phyloP scores from a whole-genome alignment of 2,888 invertebrate genomes.

The Eucera pruinosa region DNA sequence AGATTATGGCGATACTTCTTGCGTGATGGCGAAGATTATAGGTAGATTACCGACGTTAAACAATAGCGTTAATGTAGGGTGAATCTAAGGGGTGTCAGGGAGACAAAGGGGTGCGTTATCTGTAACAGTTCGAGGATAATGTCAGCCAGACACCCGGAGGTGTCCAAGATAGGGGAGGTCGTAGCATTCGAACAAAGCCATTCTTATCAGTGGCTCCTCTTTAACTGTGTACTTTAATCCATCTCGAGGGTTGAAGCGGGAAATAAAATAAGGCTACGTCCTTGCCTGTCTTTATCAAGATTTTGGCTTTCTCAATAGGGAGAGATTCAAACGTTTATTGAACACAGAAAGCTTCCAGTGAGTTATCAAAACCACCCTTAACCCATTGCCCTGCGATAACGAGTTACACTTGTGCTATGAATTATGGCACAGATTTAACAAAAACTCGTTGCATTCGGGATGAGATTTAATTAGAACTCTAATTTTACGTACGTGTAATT shows the following conservation, averaged over 20 bases:
- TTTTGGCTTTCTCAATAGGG: neutral
- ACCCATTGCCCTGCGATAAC: no score
- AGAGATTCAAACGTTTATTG: neutral
- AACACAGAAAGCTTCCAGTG: neutral
- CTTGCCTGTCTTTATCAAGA: neutral
- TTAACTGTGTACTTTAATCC: slow-evolving; percentile 14
- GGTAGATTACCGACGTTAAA: slow-evolving; percentile 11
- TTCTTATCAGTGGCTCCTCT: slow-evolving; percentile 30
- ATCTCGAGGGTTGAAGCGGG: neutral
- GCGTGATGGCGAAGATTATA: neutral
- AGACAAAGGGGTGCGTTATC: slow-evolving; percentile 27
- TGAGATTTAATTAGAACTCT: no score
- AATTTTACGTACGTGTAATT: no score
- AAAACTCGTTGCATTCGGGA: no score
- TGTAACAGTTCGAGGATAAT: neutral
- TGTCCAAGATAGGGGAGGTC: neutral
- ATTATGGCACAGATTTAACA: no score
- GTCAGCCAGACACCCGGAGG: neutral
- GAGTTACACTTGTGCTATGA: no score
- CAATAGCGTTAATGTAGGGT: neutral
- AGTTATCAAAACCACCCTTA: no score
- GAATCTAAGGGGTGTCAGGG: neutral
- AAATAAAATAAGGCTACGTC: neutral
- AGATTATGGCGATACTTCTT: neutral
- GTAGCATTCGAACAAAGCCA: slow-evolving; percentile 3